A percentile compares a stretch with the other conserved stretches of the same genome.
Conservation (phyloP, 2,113 vertebrate genomes). For the Mustela nigripes region DNA sequence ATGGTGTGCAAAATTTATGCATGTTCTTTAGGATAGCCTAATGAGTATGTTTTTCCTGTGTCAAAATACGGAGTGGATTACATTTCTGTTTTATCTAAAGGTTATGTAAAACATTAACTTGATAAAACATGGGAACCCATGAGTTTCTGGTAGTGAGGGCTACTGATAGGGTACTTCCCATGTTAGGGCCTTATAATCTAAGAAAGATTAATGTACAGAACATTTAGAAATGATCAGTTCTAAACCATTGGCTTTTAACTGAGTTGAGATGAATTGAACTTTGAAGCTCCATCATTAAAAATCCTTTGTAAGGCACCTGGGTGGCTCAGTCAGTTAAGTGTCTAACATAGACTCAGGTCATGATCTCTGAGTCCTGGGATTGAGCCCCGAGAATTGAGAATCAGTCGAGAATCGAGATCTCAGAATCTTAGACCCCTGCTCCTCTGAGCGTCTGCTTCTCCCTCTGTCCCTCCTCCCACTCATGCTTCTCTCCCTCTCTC, state of each 20-base stretch:
- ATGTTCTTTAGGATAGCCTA: neutral
- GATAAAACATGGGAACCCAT: neutral
- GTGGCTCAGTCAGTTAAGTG: no score
- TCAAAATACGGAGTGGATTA: neutral
- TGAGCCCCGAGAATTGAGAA: no score
- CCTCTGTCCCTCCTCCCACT: no score
- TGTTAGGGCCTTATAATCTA: neutral
- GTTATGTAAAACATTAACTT: neutral
- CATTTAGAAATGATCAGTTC: neutral
- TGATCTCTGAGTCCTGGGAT: no score
- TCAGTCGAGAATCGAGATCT: no score
- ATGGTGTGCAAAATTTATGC: neutral
- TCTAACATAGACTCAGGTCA: no score
- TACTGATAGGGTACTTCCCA: neutral
- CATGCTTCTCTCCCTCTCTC: no score
- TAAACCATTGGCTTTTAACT: neutral
- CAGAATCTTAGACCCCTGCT: no score
- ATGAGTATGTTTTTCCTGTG: neutral
- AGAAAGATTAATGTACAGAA: neutral
- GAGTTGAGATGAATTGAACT: neutral
- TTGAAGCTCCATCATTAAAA: neutral
- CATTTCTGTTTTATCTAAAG: conserved; percentile 28
- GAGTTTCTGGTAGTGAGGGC: neutral
- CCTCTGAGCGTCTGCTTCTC: no score
- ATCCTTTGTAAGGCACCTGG: neutral